Base-by-base conservation (phyloP, 2,797 vertebrate genomes). In the Nannoperca obscura region DNA sequence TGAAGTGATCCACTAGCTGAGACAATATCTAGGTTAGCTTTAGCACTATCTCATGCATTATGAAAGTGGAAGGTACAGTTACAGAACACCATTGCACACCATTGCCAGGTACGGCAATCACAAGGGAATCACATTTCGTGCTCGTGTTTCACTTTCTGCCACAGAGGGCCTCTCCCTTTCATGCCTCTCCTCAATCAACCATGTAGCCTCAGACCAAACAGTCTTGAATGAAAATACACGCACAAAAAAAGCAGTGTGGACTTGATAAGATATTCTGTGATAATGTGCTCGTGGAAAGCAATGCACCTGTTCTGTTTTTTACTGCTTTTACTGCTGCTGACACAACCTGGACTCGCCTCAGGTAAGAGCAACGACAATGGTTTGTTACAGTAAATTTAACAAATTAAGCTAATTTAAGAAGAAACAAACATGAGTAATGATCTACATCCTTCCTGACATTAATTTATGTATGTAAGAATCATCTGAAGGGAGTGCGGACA, bases 71-170 rank as follows among this genome's bases (percentile, higher is more conserved):
- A 86, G 86, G 60, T 90, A 83, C 71, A 74, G 90, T 92, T 90
- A 92, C 92, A 82, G 89, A 90, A 86, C 81, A 76, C 87, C 85
- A 76, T 32, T 81, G 76, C 65, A 82, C 85, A 78, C 86, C 83
- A 78, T 83, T 90, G 86, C 85, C 86, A 86, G 81, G 61, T 27
- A 27, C 47, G 66, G 88, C 82, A 59, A 15, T 59, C 79, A 63
- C 53, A 68, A 54, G 81, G 84, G 94, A 85, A 76, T 96, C 92
- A 47, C 65, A 77, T 96, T 95, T 85, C 94, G 8, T 86, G 88
- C 82, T 92, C 88, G 53, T 65, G 84, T 94, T 95, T 94, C 95
- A 93, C 93, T 95, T 93, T 95, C 90, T 89, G 80, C 81, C 80
- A 88, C 88, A 76, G 71, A 84, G 61, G 77, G 65, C 82, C 86